phyloP scores from a whole-genome alignment of 2,888 invertebrate species.

The Mermis nigrescens region DNA sequence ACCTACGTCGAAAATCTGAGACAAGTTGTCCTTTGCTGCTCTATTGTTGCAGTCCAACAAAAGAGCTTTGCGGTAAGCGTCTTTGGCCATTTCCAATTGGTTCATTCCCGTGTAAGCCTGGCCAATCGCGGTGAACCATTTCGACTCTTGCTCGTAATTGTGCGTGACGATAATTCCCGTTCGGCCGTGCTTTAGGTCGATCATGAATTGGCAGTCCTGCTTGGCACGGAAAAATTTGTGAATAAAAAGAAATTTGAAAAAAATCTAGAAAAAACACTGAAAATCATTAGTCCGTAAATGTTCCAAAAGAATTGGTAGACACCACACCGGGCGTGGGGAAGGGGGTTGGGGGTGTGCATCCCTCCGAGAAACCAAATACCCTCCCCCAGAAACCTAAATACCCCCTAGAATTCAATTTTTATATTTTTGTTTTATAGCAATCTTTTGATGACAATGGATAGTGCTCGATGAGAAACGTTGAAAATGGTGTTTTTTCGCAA shows the following conservation, averaged over 20 bases:
- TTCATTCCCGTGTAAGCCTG: not conserved
- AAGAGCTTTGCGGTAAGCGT: not conserved
- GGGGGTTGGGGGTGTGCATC: too few species aligned
- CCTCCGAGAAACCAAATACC: too few species aligned
- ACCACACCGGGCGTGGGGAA: too few species aligned
- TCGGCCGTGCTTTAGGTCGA: too few species aligned
- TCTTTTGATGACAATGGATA: too few species aligned
- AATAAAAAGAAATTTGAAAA: too few species aligned
- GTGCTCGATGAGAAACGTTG: too few species aligned
- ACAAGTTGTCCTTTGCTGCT: not conserved
- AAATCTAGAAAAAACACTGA: not conserved
- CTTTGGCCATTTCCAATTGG: not conserved
- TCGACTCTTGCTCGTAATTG: not conserved
- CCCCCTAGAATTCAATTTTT: too few species aligned
- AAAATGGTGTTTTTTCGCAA: too few species aligned
- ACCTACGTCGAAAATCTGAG: not conserved
- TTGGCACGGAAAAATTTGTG: conserved; percentile 1
- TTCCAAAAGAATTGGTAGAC: not conserved
- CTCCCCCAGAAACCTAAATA: too few species aligned
- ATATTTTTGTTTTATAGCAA: too few species aligned
- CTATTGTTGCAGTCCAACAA: not conserved
- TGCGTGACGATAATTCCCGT: too few species aligned
- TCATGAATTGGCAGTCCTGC: not conserved
- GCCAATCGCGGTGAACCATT: not conserved
- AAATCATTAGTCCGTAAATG: not conserved